Base-by-base conservation (phyloP, 2,113 vertebrate species). In the Zingel zingel region DNA sequence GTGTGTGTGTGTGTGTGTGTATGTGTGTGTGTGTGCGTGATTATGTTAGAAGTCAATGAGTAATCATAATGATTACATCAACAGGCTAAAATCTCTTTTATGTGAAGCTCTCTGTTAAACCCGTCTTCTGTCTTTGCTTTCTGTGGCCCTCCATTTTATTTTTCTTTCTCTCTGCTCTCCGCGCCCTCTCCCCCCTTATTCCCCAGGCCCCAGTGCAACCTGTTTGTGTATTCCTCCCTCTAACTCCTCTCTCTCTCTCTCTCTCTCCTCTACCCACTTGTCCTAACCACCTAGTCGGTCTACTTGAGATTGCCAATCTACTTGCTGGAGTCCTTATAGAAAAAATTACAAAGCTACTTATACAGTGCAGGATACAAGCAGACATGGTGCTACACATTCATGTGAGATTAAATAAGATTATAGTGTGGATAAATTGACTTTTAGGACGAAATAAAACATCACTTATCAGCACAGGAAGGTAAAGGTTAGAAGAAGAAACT, bases 181-280 rank as follows among this genome's bases (percentile, higher is more conserved):
- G 15, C 67, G 14, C 78, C 67, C 79, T 74, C 74, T 15, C 65
- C 76, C 47, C 25, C 39, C 39, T 74, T 79, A 88, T 91, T 93
- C 92, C 91, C 92, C 81, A 91, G 88, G 91, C 83, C 91, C 79
- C 85, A 74, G 69, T 79, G 84, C 91, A 93, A 94, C 94, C 89
- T 93, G 93, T 93, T 92, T 94, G 90, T 94, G 91, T 90, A 93
- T 90, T 93, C 86, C 82, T 90, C 80, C 79, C 81, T 88, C 87
- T 83, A 75, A 57, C n/a, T 4, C 87, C 78, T 53, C 76, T 63
- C 79, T 51, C 71, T 58, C 74, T 56, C 74, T 62, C 68, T 62
- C 75, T 72, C 81, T 53, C 71, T 54, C 48, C 19, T 66, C 81
- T 57, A 47, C 64, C 57, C 84, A 90, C 84, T 89, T 73, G 76